Conservation (phyloP, 2,113 vertebrate genomes). For the Chaenogobius annularis region DNA sequence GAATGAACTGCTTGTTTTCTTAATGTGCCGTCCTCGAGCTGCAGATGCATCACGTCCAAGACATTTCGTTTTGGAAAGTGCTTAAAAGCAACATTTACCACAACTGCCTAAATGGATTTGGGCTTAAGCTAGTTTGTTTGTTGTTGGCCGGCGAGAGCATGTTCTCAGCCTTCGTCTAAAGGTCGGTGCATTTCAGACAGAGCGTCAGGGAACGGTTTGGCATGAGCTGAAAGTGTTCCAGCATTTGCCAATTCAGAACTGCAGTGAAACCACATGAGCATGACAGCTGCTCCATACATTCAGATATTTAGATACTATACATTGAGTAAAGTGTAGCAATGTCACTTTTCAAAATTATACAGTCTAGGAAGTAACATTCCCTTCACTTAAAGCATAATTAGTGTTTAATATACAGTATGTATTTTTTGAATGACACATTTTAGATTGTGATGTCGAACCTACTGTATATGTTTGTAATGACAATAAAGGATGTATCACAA, state of each 20-base stretch:
- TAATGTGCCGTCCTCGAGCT: background rate
- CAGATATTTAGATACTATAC: no score
- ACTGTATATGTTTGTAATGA: no score
- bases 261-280: background rate
- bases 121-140: background rate
- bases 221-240: slow-evolving; percentile 11
- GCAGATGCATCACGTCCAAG: background rate
- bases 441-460: no score
- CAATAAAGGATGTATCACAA: no score
- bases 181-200: background rate
- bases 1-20: background rate
- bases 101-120: background rate
- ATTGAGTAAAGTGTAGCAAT: no score
- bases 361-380: no score
- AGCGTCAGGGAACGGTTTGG: background rate
- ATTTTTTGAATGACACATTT: no score
- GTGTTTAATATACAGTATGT: no score
- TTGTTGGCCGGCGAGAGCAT: background rate
- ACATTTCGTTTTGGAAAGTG: background rate
- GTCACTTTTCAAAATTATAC: no score
- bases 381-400: no score
- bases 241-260: background rate
- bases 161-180: background rate
- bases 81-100: background rate
- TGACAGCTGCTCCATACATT: background rate